A percentile compares a stretch with the other conserved stretches of the same genome.
Evolutionary conservation across 1,140 invertebrate species (phyloP).

Genomic region (Heliconius eleuchia): DNA sequence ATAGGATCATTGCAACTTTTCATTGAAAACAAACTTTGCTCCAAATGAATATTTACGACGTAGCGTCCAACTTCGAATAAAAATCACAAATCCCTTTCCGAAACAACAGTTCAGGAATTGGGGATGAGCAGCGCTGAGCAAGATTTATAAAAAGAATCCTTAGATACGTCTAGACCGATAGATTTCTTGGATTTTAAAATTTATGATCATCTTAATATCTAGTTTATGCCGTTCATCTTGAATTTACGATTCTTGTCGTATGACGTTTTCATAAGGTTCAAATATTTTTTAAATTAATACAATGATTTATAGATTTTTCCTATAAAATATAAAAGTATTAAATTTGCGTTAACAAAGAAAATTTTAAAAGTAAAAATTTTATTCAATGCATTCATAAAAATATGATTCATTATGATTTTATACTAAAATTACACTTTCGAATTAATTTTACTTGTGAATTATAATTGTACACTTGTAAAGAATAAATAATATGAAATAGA

Average conservation of each 20-base stretch:
- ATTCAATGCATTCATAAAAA: no score
- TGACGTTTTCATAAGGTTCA: neutral
- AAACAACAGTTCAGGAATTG: slow-evolving; percentile 38
- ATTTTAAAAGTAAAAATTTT: no score
- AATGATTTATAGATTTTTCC: neutral
- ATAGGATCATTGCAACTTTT: slow-evolving; percentile 51
- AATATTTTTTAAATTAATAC: neutral
- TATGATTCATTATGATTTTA: no score
- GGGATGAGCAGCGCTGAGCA: slow-evolving; percentile 20
- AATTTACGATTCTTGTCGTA: neutral
- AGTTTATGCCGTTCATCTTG: neutral
- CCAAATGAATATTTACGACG: slow-evolving; percentile 55
- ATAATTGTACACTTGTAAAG: no score
- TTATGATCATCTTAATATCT: slow-evolving; percentile 8
- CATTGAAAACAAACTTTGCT: slow-evolving; percentile 49
- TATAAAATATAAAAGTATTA: no score
- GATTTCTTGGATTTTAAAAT: slow-evolving; percentile 8
- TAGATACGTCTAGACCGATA: slow-evolving; percentile 28
- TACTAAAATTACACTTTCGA: no score
- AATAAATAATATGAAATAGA: no score
- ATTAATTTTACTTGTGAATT: no score
- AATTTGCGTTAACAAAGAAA: no score
- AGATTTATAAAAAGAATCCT: slow-evolving; percentile 22
- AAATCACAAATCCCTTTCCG: slow-evolving; percentile 39
- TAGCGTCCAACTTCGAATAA: slow-evolving; percentile 50